Percentiles rank a stretch among this genome's conserved stretches.
phyloP scores from a whole-genome alignment of 2,113 vertebrate species.

The Cheirogaleus medius region DNA sequence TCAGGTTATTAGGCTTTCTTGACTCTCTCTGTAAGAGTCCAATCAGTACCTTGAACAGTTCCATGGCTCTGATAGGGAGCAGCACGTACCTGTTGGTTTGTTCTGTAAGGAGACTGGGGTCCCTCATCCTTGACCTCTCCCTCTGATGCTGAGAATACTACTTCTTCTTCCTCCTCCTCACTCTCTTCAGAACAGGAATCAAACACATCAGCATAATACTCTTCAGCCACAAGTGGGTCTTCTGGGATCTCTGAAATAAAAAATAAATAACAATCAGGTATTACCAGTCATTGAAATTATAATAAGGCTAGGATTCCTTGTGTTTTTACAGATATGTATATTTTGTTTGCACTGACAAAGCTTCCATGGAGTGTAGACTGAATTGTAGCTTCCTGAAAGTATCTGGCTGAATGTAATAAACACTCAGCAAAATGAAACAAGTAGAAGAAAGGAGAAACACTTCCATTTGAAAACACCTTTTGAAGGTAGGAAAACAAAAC shows the following conservation, averaged over 20 bases:
- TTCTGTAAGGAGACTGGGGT: conserved; percentile 60
- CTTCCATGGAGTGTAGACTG: neutral
- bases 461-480: neutral
- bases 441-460: neutral
- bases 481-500: neutral
- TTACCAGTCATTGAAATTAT: neutral
- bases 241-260: conserved; percentile 88
- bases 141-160: neutral
- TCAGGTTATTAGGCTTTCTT: neutral
- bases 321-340: neutral
- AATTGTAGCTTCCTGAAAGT: neutral
- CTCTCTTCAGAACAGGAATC: conserved; percentile 90
- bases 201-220: conserved; percentile 89
- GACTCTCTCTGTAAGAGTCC: neutral
- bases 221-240: conserved; percentile 89
- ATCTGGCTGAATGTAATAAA: neutral
- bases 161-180: conserved; percentile 81
- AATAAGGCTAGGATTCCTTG: neutral
- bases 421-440: neutral
- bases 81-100: conserved; percentile 84
- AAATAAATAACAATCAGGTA: neutral
- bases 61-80: rapidly evolving
- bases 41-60: neutral
- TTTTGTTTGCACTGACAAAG: neutral
- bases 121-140: conserved; percentile 43